Percentiles rank a stretch among this genome's conserved stretches.
These are phyloP conservation scores for Cheumatopsyche charites DNA, from an alignment of 1,140 invertebrate genomes.

Conservation along the genomic window DNA sequence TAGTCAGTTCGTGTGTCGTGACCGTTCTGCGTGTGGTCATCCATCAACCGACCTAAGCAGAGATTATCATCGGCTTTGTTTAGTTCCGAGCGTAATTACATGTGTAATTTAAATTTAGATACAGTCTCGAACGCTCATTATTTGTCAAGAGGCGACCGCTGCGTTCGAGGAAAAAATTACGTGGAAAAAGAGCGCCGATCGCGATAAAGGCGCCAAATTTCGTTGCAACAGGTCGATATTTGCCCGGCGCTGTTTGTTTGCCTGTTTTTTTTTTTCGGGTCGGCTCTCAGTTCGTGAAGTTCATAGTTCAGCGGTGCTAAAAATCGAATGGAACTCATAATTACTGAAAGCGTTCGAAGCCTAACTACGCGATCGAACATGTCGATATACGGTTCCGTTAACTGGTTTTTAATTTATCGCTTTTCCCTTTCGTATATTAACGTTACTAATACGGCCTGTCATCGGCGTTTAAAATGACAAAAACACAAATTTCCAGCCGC, in stretches of 20 bases:
- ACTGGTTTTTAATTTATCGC: background rate
- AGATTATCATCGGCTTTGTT: constrained; percentile 40
- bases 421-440: background rate
- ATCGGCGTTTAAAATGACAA: constrained; percentile 35
- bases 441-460: constrained; percentile 29
- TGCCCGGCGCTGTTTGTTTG: background rate
- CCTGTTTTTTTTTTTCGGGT: background rate
- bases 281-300: background rate
- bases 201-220: constrained; percentile 19
- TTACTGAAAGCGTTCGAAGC: background rate
- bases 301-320: constrained; percentile 2
- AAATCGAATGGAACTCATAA: background rate
- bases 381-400: background rate
- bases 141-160: constrained; percentile 34
- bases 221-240: constrained; percentile 15
- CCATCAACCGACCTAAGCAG: constrained; percentile 29
- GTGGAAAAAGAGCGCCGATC: constrained; percentile 6
- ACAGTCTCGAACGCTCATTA: constrained; percentile 22
- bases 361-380: background rate
- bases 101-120: constrained; percentile 40
- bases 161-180: constrained; percentile 17
- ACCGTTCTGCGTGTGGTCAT: constrained; percentile 39
- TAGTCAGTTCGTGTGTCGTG: constrained; percentile 33
- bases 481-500: constrained; percentile 22
- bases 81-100: constrained; percentile 35